Conservation (phyloP, 2,113 vertebrate species). For the Pycnonotus jocosus region DNA sequence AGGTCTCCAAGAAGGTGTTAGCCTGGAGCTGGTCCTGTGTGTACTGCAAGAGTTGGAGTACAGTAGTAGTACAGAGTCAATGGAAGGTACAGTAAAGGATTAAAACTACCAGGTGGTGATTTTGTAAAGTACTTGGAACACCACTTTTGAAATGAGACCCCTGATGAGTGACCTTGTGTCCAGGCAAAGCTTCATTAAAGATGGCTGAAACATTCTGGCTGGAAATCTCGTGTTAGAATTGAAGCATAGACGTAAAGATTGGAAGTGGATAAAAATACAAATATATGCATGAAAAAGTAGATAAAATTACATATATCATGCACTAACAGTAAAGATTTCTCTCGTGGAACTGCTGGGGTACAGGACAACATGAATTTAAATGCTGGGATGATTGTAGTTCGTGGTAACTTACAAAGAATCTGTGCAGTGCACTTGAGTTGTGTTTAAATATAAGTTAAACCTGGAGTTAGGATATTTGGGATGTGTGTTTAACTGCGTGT, state of each 20-base stretch:
- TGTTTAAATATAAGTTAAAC: accelerated
- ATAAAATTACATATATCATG: accelerated
- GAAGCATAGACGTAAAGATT: background rate
- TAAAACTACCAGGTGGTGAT: background rate
- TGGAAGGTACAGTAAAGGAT: too few relatives aligned
- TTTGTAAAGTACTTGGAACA: background rate
- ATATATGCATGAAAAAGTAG: background rate
- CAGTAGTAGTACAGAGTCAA: accelerated
- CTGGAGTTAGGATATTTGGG: background rate
- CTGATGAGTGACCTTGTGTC: background rate
- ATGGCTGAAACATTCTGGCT: background rate
- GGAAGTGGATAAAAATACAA: background rate
- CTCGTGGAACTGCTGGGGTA: background rate
- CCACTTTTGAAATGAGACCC: background rate
- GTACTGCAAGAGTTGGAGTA: background rate
- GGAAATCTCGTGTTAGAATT: background rate
- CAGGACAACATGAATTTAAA: too few relatives aligned
- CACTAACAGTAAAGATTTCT: background rate
- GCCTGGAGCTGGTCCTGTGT: accelerated
- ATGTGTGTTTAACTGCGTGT: background rate
- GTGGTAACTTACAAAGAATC: background rate
- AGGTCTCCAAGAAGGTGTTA: background rate
- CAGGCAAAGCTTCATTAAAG: background rate
- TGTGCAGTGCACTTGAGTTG: background rate
- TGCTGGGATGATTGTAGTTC: background rate